Evolutionary conservation across 1,140 invertebrate genomes (phyloP).

Genomic region (Sycophaga agraensis): DNA sequence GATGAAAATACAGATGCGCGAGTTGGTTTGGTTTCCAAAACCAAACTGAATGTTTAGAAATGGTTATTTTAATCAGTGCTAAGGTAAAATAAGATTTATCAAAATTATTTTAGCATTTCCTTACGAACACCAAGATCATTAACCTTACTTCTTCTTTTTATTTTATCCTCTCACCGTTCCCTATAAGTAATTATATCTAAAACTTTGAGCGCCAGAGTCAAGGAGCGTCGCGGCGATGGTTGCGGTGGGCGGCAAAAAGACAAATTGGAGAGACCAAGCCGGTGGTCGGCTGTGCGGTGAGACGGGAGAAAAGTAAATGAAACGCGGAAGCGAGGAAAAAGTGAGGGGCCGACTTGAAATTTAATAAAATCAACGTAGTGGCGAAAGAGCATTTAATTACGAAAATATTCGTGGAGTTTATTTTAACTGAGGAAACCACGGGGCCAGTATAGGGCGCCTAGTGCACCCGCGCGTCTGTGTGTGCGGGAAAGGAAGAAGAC

Average conservation of each 20-base stretch:
- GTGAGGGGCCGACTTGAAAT: conserved; percentile 1
- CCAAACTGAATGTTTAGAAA: no score
- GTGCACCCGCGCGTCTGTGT: neutral
- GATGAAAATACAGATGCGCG: no score
- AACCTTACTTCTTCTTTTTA: no score
- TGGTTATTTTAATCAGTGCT: no score
- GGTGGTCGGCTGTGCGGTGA: no score
- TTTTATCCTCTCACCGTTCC: no score
- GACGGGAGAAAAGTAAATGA: conserved; percentile 1
- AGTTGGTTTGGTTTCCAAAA: no score
- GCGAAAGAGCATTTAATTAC: conserved; percentile 22
- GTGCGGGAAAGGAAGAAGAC: neutral
- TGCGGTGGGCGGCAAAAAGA: neutral
- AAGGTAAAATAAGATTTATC: no score
- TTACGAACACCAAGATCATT: no score
- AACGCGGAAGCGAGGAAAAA: conserved; percentile 4
- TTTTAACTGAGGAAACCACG: neutral
- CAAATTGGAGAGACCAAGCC: neutral
- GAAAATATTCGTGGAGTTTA: conserved; percentile 16
- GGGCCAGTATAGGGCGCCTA: neutral
- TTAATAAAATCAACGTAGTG: conserved; percentile 23
- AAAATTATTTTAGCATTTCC: no score
- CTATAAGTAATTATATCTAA: no score
- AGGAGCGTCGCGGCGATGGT: neutral
- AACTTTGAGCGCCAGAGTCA: neutral